Conservation (phyloP, 1,140 invertebrate genomes). For the Leguminivora glycinivorella region DNA sequence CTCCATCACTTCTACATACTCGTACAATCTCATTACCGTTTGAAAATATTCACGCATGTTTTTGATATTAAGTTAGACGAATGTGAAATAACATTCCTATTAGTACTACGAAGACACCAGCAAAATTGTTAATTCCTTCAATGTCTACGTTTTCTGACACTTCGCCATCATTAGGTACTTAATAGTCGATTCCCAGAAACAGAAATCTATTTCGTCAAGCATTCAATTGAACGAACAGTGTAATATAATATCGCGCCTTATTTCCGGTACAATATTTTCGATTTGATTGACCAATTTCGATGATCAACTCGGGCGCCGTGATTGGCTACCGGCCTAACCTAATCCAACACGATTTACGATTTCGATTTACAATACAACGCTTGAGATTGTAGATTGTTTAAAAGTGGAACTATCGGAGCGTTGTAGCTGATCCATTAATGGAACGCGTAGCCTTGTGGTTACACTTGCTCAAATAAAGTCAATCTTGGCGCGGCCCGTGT, state of each 20-base stretch:
- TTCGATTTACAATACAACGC: constrained; percentile 64
- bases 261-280: constrained; percentile 73
- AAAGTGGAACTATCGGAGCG: constrained; percentile 8
- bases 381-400: constrained; percentile 13
- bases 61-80: not conserved
- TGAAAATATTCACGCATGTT: constrained; percentile 25
- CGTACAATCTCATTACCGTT: constrained; percentile 32
- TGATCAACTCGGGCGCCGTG: constrained; percentile 70
- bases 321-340: constrained; percentile 66
- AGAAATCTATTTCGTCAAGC: constrained; percentile 53
- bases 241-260: constrained; percentile 72
- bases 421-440: constrained; percentile 8
- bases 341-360: constrained; percentile 46
- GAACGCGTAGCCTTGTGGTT: constrained; percentile 66
- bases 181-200: constrained; percentile 39
- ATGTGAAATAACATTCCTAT: not conserved
- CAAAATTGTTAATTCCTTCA: not conserved
- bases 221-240: constrained; percentile 57
- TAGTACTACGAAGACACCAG: too few relatives aligned
- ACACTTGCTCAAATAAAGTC: constrained; percentile 77
- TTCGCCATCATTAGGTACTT: not conserved
- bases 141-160: not conserved
- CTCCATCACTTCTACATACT: constrained; percentile 9
- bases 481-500: constrained; percentile 74
- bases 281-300: constrained; percentile 77